Conservation (phyloP, 2,113 vertebrate species). For the Pyrgilauda ruficollis region DNA sequence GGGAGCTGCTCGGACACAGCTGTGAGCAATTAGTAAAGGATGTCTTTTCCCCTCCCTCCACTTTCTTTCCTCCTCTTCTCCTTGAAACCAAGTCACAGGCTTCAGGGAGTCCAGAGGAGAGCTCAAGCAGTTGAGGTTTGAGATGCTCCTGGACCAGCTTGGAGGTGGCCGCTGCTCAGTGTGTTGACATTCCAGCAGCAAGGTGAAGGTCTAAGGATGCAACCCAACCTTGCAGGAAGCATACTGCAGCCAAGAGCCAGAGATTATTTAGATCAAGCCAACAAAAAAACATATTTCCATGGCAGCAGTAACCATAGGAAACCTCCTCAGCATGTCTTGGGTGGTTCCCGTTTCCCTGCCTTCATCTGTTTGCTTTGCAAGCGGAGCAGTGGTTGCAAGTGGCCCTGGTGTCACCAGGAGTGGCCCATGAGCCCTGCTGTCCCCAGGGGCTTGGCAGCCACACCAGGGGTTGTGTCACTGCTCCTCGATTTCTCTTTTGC, state of each 20-base stretch:
- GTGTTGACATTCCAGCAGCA: fast-evolving
- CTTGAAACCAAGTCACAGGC: background rate
- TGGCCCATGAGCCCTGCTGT: background rate
- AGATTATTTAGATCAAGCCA: conserved; percentile 67
- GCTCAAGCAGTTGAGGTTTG: background rate
- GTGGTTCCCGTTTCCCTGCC: background rate
- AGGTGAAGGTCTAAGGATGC: background rate
- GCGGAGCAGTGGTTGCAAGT: background rate
- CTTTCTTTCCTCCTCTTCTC: background rate
- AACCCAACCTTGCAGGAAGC: conserved; percentile 2
- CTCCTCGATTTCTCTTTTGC: background rate
- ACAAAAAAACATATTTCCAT: conserved; percentile 74
- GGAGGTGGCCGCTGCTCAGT: fast-evolving
- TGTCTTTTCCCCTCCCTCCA: background rate
- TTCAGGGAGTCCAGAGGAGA: background rate
- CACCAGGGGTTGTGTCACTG: fast-evolving
- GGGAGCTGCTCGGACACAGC: conserved; percentile 45
- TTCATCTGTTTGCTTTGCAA: conserved; percentile 44
- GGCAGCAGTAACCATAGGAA: conserved; percentile 79
- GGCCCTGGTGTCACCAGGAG: background rate
- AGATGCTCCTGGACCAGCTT: background rate
- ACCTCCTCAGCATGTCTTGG: conserved; percentile 60
- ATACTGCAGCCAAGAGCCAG: background rate
- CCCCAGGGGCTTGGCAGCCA: background rate
- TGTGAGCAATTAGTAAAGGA: conserved; percentile 53